Percentiles rank a stretch among this genome's conserved stretches.
Conservation (phyloP, 64 coral and sea anemone genomes). For the Dendrophyllia cribrosa region DNA sequence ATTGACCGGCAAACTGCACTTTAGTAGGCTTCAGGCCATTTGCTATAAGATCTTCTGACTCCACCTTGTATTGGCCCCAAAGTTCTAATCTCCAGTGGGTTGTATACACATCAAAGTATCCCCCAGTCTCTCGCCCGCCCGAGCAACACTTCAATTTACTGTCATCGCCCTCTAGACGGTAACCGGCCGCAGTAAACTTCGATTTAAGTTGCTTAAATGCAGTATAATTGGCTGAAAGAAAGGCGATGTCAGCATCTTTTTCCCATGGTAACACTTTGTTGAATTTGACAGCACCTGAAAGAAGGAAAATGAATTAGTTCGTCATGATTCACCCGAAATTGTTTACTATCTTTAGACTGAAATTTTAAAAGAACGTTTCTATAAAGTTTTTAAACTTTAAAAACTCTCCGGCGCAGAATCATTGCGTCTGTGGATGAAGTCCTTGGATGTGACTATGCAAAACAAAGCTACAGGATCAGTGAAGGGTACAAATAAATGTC, state of each 20-base stretch:
- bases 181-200: constrained; percentile 73
- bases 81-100: constrained; percentile 87
- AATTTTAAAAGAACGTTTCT: too few relatives aligned
- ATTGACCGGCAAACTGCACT: constrained; percentile 87
- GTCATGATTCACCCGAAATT: too few relatives aligned
- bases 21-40: constrained; percentile 91
- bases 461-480: too few relatives aligned
- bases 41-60: constrained; percentile 86
- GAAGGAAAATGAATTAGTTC: neutral
- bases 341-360: too few relatives aligned
- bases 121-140: constrained; percentile 85
- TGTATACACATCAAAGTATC: constrained; percentile 74
- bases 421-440: too few relatives aligned
- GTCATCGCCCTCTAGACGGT: constrained; percentile 69
- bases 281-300: constrained; percentile 92
- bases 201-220: constrained; percentile 88
- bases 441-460: too few relatives aligned
- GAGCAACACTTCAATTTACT: constrained; percentile 87
- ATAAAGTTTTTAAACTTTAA: too few relatives aligned
- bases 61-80: constrained; percentile 95
- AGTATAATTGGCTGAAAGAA: constrained; percentile 91
- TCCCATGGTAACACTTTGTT: constrained; percentile 99
- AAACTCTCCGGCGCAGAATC: too few relatives aligned
- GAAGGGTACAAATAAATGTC: too few relatives aligned
- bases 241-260: constrained; percentile 93